phyloP scores from a whole-genome alignment of 2,888 invertebrate species.

The Hirtodrosophila alboralis region DNA sequence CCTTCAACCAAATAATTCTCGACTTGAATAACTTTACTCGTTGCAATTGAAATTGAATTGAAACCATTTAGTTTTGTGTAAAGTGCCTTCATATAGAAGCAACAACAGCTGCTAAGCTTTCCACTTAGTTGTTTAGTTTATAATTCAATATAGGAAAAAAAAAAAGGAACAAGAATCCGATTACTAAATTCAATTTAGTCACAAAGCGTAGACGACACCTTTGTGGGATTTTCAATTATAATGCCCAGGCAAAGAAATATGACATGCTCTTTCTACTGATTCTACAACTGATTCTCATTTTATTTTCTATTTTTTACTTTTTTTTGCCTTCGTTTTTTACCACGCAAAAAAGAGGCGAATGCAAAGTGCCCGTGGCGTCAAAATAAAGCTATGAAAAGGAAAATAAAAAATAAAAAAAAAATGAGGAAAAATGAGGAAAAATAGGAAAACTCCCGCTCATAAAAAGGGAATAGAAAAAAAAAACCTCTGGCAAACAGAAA shows the following conservation, averaged over 20 bases:
- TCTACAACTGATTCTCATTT: slow-evolving; percentile 19
- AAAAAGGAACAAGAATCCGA: slow-evolving; percentile 50
- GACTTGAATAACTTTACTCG: too few species aligned
- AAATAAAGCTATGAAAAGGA: slow-evolving; percentile 69
- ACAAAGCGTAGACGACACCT: slow-evolving; percentile 76
- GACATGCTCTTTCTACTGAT: slow-evolving; percentile 40
- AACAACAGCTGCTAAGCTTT: not conserved
- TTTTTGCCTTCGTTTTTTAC: too few species aligned
- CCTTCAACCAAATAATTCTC: too few species aligned
- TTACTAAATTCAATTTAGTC: slow-evolving; percentile 78
- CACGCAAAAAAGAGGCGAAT: slow-evolving; percentile 56
- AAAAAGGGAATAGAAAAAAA: slow-evolving; percentile 31
- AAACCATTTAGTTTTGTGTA: too few species aligned
- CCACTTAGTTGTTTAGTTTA: slow-evolving; percentile 49
- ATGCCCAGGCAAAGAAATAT: slow-evolving; percentile 67
- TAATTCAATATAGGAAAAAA: slow-evolving; percentile 22
- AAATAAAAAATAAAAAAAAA: slow-evolving; percentile 24
- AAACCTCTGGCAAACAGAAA: slow-evolving; percentile 39
- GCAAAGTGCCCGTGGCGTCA: slow-evolving; percentile 69
- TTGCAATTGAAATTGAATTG: too few species aligned
- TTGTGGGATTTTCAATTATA: slow-evolving; percentile 77
- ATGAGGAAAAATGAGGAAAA: too few species aligned
- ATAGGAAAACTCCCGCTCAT: too few species aligned
- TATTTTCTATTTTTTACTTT: slow-evolving; percentile 6
- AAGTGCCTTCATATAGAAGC: too few species aligned